Evolutionary conservation across 2,888 invertebrate genomes (phyloP).

Genomic region (Bibio marci): DNA sequence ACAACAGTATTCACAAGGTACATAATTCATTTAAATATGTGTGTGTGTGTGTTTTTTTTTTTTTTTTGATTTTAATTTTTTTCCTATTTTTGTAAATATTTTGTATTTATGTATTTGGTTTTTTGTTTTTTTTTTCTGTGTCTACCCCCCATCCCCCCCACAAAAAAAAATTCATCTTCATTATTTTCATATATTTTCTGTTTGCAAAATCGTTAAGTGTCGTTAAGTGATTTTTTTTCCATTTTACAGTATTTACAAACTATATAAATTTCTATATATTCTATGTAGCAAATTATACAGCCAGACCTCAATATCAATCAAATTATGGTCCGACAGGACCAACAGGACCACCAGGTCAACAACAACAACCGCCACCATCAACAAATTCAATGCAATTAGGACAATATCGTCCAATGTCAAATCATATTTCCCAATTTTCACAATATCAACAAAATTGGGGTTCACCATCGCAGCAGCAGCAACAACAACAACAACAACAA

Average conservation of each 20-base stretch:
- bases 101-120: too few species aligned
- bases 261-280: too few species aligned
- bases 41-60: too few species aligned
- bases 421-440: constrained; percentile 33
- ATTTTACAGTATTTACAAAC: too few species aligned
- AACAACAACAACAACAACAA: constrained; percentile 8
- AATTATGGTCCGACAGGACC: constrained; percentile 36
- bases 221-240: neutral
- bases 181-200: too few species aligned
- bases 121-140: too few species aligned
- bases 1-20: constrained; percentile 39
- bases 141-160: too few species aligned
- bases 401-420: constrained; percentile 34
- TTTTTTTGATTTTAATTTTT: too few species aligned
- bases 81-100: too few species aligned
- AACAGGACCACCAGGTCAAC: constrained; percentile 28
- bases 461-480: constrained; percentile 24
- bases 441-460: constrained; percentile 28
- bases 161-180: too few species aligned
- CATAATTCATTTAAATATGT: neutral
- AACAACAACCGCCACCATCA: too few species aligned
- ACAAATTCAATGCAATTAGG: constrained; percentile 22
- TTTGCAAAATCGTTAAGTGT: neutral
- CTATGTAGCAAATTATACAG: constrained; percentile 24
- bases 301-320: constrained; percentile 37